phyloP scores from a whole-genome alignment of 92 coral and sea anemone species.

The Epizoanthus illoricatus region DNA sequence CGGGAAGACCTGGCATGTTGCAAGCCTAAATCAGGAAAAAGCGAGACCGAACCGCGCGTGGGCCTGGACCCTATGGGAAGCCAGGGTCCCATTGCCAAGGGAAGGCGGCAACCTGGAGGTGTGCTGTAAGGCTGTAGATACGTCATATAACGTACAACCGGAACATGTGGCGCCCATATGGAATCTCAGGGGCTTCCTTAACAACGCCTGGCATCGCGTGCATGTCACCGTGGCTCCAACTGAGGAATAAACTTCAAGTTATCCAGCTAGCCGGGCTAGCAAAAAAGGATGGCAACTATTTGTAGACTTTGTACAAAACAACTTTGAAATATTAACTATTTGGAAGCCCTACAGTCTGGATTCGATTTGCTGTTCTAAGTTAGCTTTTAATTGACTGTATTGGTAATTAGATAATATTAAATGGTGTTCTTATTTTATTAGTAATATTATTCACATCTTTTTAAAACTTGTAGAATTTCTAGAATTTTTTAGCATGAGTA shows the following conservation, averaged over 20 bases:
- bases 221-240: conserved; percentile 57
- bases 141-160: conserved; percentile 82
- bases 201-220: conserved; percentile 93
- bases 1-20: conserved; percentile 80
- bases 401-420: too few species aligned
- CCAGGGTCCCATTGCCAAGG: conserved; percentile 64
- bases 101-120: conserved; percentile 69
- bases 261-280: not conserved
- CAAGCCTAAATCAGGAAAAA: conserved; percentile 53
- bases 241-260: not conserved
- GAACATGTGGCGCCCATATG: conserved; percentile 87
- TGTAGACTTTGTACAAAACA: too few species aligned
- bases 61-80: conserved; percentile 85
- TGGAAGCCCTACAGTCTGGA: too few species aligned
- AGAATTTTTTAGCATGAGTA: too few species aligned
- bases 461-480: too few species aligned
- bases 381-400: too few species aligned
- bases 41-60: conserved; percentile 61
- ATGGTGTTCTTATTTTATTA: too few species aligned
- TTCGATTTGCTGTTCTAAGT: too few species aligned
- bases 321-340: too few species aligned
- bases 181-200: conserved; percentile 88
- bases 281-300: not conserved
- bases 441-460: too few species aligned
- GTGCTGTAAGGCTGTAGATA: conserved; percentile 87